Conservation (phyloP, 2,888 invertebrate species). For the Sarcophaga variegata region DNA sequence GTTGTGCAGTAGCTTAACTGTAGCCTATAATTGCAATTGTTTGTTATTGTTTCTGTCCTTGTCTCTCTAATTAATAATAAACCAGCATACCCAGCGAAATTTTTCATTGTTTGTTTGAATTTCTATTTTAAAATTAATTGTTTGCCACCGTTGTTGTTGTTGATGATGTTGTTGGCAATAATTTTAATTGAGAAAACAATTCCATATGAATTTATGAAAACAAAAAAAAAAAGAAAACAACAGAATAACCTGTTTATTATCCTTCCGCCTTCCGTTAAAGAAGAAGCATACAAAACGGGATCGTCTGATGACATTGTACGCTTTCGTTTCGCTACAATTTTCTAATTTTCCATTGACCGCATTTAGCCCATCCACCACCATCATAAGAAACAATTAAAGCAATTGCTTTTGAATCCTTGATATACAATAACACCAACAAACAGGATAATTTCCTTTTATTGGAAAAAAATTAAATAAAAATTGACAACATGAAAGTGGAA, state of each 20-base stretch:
- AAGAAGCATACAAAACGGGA: slow-evolving; percentile 4
- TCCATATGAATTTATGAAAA: background rate
- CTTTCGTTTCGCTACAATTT: slow-evolving; percentile 35
- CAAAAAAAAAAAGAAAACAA: background rate
- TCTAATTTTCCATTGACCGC: slow-evolving; percentile 67
- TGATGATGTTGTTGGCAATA: slow-evolving; percentile 39
- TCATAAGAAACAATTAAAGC: slow-evolving; percentile 35
- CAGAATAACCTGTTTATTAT: slow-evolving; percentile 48
- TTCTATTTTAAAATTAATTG: slow-evolving; percentile 48
- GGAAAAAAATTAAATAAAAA: slow-evolving; percentile 29
- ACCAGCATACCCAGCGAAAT: background rate
- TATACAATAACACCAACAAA: background rate
- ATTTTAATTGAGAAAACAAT: slow-evolving; percentile 46
- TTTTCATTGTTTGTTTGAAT: background rate
- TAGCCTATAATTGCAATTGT: background rate
- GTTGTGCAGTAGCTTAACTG: background rate
- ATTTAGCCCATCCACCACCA: slow-evolving; percentile 37
- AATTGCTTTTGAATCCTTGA: slow-evolving; percentile 46
- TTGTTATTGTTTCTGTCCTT: background rate
- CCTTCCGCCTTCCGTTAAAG: slow-evolving; percentile 54
- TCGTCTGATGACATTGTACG: slow-evolving; percentile 37
- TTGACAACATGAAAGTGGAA: slow-evolving; percentile 4
- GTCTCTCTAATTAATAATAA: background rate
- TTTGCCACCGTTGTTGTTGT: slow-evolving; percentile 25
- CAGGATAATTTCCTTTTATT: background rate